phyloP scores from a whole-genome alignment of 2,797 vertebrate species.

The Manis javanica region DNA sequence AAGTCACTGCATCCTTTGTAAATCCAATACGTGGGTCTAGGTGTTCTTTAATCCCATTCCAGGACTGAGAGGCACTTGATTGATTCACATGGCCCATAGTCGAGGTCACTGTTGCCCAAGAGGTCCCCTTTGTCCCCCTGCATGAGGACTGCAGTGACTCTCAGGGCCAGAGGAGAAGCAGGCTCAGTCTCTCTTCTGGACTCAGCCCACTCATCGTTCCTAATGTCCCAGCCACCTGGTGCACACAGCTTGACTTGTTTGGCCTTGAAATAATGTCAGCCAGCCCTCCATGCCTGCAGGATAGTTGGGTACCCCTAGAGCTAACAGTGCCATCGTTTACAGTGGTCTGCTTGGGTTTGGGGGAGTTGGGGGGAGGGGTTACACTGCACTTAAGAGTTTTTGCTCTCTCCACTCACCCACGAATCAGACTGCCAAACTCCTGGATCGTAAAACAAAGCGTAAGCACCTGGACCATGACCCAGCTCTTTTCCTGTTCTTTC shows the following conservation, averaged over 20 bases:
- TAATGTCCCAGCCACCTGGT: neutral
- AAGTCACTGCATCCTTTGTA: conserved; percentile 53
- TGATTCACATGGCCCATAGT: neutral
- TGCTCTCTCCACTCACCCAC: conserved; percentile 43
- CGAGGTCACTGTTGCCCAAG: neutral
- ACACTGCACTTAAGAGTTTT: neutral
- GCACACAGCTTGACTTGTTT: neutral
- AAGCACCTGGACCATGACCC: conserved; percentile 68
- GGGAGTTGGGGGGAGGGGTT: neutral
- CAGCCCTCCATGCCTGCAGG: neutral
- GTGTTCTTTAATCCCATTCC: conserved; percentile 57
- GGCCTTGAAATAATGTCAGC: neutral
- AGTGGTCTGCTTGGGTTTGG: neutral
- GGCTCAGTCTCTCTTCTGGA: neutral
- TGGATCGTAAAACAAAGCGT: conserved; percentile 68
- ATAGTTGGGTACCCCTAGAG: conserved; percentile 11
- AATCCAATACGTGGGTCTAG: neutral
- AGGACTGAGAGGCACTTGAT: conserved; percentile 17
- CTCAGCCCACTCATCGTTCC: neutral
- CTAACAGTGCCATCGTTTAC: neutral
- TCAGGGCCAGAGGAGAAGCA: neutral
- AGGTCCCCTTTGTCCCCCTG: neutral
- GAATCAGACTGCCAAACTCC: conserved; percentile 49
- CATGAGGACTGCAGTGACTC: neutral
- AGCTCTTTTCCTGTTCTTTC: conserved; percentile 74